phyloP scores from a whole-genome alignment of 1,140 invertebrate genomes.

The Diabrotica virgifera region DNA sequence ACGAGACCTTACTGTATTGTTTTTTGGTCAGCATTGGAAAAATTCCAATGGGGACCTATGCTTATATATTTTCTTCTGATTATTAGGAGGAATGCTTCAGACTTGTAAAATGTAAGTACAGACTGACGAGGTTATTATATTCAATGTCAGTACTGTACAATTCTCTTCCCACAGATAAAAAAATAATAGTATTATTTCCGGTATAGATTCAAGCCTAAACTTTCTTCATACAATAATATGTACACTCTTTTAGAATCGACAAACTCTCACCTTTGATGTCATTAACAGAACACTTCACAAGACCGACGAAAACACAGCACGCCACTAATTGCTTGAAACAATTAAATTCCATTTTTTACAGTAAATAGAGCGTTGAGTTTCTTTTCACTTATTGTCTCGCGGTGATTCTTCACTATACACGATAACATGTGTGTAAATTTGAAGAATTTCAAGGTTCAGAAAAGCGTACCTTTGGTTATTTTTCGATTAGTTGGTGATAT shows the following conservation, averaged over 20 bases:
- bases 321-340: slow-evolving; percentile 39
- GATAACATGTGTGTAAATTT: slow-evolving; percentile 15
- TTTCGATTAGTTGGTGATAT: background rate
- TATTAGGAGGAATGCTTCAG: too few relatives aligned
- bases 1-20: too few relatives aligned
- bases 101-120: too few relatives aligned
- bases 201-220: too few relatives aligned
- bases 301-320: slow-evolving; percentile 31
- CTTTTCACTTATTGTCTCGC: slow-evolving; percentile 36
- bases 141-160: too few relatives aligned
- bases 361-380: slow-evolving; percentile 40
- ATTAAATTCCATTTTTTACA: slow-evolving; percentile 41
- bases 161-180: too few relatives aligned
- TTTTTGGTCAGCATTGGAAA: too few relatives aligned
- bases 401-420: slow-evolving; percentile 6
- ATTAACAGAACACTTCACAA: slow-evolving; percentile 39
- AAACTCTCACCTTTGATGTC: slow-evolving; percentile 38
- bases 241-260: background rate
- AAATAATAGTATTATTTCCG: too few relatives aligned
- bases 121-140: too few relatives aligned
- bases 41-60: too few relatives aligned
- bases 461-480: background rate
- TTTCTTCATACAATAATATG: too few relatives aligned
- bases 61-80: too few relatives aligned
- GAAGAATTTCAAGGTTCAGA: slow-evolving; percentile 7